Evolutionary conservation across 2,888 invertebrate genomes (phyloP), one percentile per base, ranked within the genome.

Genomic region (Micoletzkya japonica): DNA sequence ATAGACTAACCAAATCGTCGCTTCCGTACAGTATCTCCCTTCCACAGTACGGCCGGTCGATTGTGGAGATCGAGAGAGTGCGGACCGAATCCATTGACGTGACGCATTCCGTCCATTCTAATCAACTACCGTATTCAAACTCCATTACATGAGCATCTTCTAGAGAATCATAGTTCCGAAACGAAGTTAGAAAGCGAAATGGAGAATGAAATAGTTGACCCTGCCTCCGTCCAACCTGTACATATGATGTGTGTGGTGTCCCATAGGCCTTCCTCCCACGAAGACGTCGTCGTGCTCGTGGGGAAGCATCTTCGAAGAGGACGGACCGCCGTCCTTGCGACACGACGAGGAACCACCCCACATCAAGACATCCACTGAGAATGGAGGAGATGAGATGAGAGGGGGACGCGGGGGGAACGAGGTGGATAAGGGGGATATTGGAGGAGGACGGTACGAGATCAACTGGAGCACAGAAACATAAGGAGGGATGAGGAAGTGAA

Each of bases 11-110:
- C 79, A 60, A 79, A 79, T 72, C 79, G 58, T 60, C 77, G 75
- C 71, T 74, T 76, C 74, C 79, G 69, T 28, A 70, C 72, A 20
- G 77, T 79, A 66, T 79, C 76, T 54, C 77, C 79, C 70, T 79
- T 79, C 79, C 79, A 79, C 63, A 79, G 71, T 30, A 78, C 74
- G 70, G 70, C 70, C 34, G 76, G 72, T 20, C 73, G 74, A 24
- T 44, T 44, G 44, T 44, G 44, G n/a, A n/a, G n/a, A n/a, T n/a
- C n/a, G n/a, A n/a, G n/a, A n/a, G n/a, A 7, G 32, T 30, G 44
- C 63, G 34, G 32, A 28, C n/a, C 28, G 60, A 20, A 3, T 1
- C 64, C 36, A 30, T 64, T 52, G n/a, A 52, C 17, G 24, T 26
- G n/a, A 4, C 3, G 56, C 56, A 26, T 64, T n/a, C 63, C 63